Evolutionary conservation across 2,888 invertebrate species (phyloP).

Genomic region (Unio pictorum): DNA sequence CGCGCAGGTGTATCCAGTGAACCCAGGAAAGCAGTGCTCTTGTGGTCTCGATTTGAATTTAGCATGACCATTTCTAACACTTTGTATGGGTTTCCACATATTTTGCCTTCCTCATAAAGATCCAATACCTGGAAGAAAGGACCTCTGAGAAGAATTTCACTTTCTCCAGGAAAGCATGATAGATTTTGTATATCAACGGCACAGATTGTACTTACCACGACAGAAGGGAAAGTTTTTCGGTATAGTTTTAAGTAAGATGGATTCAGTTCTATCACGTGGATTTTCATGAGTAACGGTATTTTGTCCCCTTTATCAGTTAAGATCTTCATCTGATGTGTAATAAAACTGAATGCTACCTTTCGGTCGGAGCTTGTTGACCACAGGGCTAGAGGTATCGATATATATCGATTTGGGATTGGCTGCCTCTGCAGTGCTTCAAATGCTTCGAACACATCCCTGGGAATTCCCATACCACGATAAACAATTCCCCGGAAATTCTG

Average conservation of each 20-base stretch:
- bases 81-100: constrained; percentile 16
- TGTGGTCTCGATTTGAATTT: constrained; percentile 46
- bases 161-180: constrained; percentile 27
- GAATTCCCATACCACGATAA: constrained; percentile 31
- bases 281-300: constrained; percentile 27
- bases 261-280: constrained; percentile 41
- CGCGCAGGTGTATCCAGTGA: constrained; percentile 32
- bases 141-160: constrained; percentile 40
- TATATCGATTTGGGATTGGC: constrained; percentile 29
- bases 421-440: constrained; percentile 22
- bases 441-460: constrained; percentile 17
- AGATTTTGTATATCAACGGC: constrained; percentile 41
- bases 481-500: constrained; percentile 32
- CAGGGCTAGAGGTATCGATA: constrained; percentile 38
- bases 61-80: constrained; percentile 39
- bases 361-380: constrained; percentile 26
- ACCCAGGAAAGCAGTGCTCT: constrained; percentile 28
- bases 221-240: constrained; percentile 23
- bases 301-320: constrained; percentile 3
- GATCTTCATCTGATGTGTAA: constrained; percentile 17
- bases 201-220: constrained; percentile 38
- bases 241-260: constrained; percentile 33
- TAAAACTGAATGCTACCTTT: constrained; percentile 23
- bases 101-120: constrained; percentile 16
- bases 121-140: constrained; percentile 36